These are phyloP conservation scores for Euura saliciscinereae DNA, from an alignment of 1,140 invertebrate species.

Conservation along the genomic window DNA sequence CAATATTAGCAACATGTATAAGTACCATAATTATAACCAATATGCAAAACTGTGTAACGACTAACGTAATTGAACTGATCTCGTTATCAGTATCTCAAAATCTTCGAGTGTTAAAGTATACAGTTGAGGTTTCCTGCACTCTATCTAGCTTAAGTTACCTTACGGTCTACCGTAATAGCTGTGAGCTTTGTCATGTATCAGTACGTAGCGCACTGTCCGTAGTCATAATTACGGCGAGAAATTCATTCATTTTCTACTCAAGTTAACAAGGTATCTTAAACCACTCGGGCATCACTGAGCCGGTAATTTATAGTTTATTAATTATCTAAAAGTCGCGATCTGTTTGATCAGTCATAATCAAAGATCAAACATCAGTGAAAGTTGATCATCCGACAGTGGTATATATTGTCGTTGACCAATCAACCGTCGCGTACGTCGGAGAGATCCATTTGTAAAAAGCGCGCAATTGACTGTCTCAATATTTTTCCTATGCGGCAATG, in stretches of 20 bases:
- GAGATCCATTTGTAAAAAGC: neutral
- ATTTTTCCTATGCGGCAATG: neutral
- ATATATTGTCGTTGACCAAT: neutral
- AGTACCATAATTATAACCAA: too few relatives aligned
- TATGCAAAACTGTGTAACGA: too few relatives aligned
- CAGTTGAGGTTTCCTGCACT: neutral
- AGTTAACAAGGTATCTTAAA: neutral
- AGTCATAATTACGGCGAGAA: neutral
- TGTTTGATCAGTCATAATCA: neutral
- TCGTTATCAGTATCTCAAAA: neutral
- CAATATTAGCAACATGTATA: too few relatives aligned
- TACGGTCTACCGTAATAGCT: neutral
- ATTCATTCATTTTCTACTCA: slow-evolving; percentile 5
- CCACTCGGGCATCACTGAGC: too few relatives aligned
- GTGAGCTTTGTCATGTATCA: neutral
- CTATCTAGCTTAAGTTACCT: neutral
- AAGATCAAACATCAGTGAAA: neutral
- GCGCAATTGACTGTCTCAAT: neutral
- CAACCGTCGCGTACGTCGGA: neutral
- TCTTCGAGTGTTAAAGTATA: neutral
- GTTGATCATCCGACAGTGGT: neutral
- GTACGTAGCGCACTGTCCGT: too few relatives aligned
- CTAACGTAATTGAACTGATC: too few relatives aligned
- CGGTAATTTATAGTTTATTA: neutral
- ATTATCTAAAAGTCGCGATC: neutral